Conservation (phyloP, 64 coral and sea anemone species). For the Hydrozoanthus tunicans region DNA sequence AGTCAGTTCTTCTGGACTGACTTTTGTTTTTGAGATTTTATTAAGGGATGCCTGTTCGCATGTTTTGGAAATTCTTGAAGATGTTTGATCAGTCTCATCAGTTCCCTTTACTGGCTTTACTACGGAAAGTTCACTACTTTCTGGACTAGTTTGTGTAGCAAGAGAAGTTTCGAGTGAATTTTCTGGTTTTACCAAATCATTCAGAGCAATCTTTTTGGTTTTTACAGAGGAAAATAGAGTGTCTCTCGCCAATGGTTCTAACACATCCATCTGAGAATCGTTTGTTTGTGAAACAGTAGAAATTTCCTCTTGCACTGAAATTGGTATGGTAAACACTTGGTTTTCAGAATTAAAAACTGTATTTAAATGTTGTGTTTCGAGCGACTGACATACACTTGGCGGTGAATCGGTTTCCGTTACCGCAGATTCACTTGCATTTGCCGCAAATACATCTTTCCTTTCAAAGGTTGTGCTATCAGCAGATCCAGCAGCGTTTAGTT, state of each 20-base stretch:
- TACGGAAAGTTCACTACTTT: neutral
- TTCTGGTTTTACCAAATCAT: too few relatives aligned
- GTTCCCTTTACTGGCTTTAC: neutral
- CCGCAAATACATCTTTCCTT: neutral
- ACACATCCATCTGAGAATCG: too few relatives aligned
- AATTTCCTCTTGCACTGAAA: neutral
- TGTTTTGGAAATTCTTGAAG: neutral
- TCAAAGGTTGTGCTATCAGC: neutral
- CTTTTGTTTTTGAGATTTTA: slow-evolving; percentile 1
- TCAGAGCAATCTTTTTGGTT: too few relatives aligned
- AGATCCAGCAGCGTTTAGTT: neutral
- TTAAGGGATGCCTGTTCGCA: neutral
- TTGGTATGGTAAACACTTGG: too few relatives aligned
- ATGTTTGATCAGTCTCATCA: neutral
- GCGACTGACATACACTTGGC: too few relatives aligned
- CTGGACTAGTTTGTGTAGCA: neutral
- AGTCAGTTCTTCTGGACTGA: neutral
- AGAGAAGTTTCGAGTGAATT: neutral
- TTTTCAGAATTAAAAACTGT: too few relatives aligned
- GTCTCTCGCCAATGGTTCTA: too few relatives aligned
- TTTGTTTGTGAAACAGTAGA: neutral
- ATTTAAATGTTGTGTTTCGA: too few relatives aligned
- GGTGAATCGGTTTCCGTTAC: too few relatives aligned
- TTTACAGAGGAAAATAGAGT: too few relatives aligned
- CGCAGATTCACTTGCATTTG: too few relatives aligned